A percentile compares a stretch with the other conserved stretches of the same genome.
phyloP scores from a whole-genome alignment of 2,888 invertebrate species.

The Cylloceria caligata region DNA sequence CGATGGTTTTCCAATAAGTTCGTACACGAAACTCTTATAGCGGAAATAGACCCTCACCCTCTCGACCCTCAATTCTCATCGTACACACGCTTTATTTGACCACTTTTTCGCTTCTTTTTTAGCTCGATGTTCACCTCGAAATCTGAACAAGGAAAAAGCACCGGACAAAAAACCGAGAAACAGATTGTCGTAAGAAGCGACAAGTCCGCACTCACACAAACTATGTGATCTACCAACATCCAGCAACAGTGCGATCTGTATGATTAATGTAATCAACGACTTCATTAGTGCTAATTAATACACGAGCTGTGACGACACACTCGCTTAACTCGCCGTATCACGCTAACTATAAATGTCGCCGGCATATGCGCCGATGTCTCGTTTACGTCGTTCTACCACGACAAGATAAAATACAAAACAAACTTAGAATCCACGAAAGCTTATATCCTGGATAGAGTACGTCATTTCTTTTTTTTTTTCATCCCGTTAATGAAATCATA shows the following conservation, averaged over 20 bases:
- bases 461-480: neutral
- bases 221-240: neutral
- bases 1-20: conserved; percentile 65
- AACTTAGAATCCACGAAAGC: neutral
- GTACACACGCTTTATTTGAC: neutral
- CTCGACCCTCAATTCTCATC: neutral
- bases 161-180: neutral
- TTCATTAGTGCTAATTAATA: conserved; percentile 66
- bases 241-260: conserved; percentile 34
- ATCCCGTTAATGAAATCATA: neutral
- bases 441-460: neutral
- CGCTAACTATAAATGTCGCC: conserved; percentile 56
- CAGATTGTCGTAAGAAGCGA: conserved; percentile 1
- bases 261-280: conserved; percentile 60
- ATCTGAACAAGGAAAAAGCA: neutral
- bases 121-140: neutral
- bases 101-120: conserved; percentile 10
- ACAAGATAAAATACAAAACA: neutral
- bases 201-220: neutral
- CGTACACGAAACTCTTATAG: conserved; percentile 24
- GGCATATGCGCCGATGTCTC: conserved; percentile 27
- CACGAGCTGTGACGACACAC: conserved; percentile 44
- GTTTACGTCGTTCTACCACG: conserved; percentile 31
- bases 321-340: conserved; percentile 52
- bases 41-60: conserved; percentile 15